Percentiles rank a stretch among this genome's conserved stretches.
phyloP scores from a whole-genome alignment of 35 echinoderm and acorn worm genomes.

The Strongylocentrotus purpuratus region DNA sequence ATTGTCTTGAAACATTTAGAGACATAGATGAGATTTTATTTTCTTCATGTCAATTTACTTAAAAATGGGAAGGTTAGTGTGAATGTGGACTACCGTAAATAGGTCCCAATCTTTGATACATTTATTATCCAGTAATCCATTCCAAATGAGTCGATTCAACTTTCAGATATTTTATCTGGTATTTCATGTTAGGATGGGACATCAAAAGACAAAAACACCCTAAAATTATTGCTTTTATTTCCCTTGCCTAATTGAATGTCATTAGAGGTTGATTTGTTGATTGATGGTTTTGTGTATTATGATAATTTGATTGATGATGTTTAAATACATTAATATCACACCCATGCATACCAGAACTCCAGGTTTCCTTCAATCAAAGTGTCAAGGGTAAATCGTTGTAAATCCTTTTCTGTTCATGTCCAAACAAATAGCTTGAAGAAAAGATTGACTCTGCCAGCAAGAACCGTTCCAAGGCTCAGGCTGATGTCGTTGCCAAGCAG shows the following conservation, averaged over 20 bases:
- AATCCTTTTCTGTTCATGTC: not conserved
- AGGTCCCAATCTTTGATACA: too few species aligned
- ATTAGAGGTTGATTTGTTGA: not conserved
- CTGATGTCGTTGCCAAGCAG: conserved; percentile 80
- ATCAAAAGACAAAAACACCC: not conserved
- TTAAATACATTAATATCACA: not conserved
- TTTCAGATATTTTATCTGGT: too few species aligned
- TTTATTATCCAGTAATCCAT: too few species aligned
- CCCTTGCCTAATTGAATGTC: not conserved
- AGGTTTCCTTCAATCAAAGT: not conserved
- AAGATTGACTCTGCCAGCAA: conserved; percentile 85
- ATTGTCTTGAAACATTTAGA: too few species aligned
- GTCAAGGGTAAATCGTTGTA: not conserved
- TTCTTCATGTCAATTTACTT: too few species aligned
- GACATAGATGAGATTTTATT: too few species aligned
- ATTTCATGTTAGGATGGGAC: not conserved
- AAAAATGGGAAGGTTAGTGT: too few species aligned
- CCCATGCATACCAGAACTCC: not conserved
- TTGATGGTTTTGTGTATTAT: not conserved
- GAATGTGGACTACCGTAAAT: too few species aligned
- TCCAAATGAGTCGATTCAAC: too few species aligned
- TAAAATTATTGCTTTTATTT: not conserved
- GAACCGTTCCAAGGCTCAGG: conserved; percentile 69
- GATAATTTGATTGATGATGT: too few species aligned
- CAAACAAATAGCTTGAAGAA: conserved; percentile 64